These are phyloP conservation scores for Caenorhabditis virilis DNA, from an alignment of 2,888 invertebrate genomes.

Conservation along the genomic window DNA sequence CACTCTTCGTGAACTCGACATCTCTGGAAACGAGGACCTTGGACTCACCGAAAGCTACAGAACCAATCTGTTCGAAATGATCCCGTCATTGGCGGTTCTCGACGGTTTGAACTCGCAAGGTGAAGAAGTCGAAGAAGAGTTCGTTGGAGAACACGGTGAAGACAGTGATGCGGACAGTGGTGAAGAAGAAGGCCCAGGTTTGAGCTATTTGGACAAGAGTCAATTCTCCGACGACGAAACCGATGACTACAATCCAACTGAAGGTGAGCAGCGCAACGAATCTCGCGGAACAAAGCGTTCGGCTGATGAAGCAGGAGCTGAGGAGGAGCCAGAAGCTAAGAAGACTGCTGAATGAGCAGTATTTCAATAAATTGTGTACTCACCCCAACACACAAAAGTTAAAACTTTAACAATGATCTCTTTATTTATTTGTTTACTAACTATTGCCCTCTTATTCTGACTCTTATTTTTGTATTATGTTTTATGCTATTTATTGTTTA, in stretches of 20 bases:
- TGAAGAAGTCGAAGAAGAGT: slow-evolving; percentile 50
- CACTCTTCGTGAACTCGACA: slow-evolving; percentile 86
- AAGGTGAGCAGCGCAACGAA: too few species aligned
- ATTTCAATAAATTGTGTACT: too few species aligned
- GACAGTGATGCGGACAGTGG: slow-evolving; percentile 71
- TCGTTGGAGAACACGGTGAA: slow-evolving; percentile 69
- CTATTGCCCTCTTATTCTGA: too few species aligned
- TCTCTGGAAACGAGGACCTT: slow-evolving; percentile 74
- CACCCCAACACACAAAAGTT: too few species aligned
- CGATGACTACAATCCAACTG: slow-evolving; percentile 72
- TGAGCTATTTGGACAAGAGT: slow-evolving; percentile 78
- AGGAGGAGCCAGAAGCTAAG: slow-evolving; percentile 40
- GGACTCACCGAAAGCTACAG: slow-evolving; percentile 79
- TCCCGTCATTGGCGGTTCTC: slow-evolving; percentile 86
- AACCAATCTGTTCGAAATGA: slow-evolving; percentile 86
- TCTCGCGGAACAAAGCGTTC: slow-evolving; percentile 38
- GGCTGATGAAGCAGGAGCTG: slow-evolving; percentile 18
- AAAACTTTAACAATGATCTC: too few species aligned
- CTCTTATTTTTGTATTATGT: too few species aligned
- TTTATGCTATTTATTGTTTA: too few species aligned
- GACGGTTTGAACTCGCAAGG: slow-evolving; percentile 79
- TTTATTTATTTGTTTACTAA: too few species aligned
- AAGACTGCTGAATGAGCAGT: slow-evolving; percentile 30
- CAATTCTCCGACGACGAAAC: slow-evolving; percentile 75
- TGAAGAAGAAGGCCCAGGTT: slow-evolving; percentile 74